Evolutionary conservation across 2,888 invertebrate species (phyloP).

Genomic region (Gryllus longicercus): DNA sequence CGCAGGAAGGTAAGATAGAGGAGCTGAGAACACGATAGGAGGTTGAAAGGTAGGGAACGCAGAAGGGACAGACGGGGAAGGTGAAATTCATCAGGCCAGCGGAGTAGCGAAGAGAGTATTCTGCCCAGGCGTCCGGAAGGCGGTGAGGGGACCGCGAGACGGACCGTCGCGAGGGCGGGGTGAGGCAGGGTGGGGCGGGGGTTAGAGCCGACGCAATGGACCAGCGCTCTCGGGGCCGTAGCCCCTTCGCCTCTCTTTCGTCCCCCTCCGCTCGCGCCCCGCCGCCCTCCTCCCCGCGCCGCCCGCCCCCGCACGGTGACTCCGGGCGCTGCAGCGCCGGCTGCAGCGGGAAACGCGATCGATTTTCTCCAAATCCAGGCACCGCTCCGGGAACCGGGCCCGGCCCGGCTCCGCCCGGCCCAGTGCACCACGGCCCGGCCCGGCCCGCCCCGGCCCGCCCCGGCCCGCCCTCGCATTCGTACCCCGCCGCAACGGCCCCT

Average conservation of each 20-base stretch:
- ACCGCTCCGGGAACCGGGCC: background rate
- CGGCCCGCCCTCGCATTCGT: background rate
- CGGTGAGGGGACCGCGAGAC: no score
- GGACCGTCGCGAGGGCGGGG: background rate
- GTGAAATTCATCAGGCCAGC: no score
- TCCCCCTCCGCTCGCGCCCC: no score
- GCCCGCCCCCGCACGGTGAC: background rate
- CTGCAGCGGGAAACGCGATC: conserved; percentile 8
- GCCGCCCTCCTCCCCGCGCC: background rate
- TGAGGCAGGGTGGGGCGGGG: background rate
- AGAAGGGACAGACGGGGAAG: no score
- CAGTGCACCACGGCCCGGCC: background rate
- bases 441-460: background rate
- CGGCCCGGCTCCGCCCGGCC: background rate
- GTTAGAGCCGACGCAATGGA: no score
- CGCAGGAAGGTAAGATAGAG: no score
- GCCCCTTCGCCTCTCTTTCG: no score
- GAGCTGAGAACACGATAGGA: no score
- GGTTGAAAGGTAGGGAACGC: no score
- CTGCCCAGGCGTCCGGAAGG: no score
- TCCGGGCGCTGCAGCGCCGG: conserved; percentile 11
- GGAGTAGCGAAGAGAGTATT: no score
- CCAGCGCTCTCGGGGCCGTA: no score
- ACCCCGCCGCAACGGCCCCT: background rate
- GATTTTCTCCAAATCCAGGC: conserved; percentile 1